Percentiles rank a stretch among this genome's conserved stretches.
phyloP scores from a whole-genome alignment of 1,140 invertebrate genomes.

The Centruroides sculpturatus region DNA sequence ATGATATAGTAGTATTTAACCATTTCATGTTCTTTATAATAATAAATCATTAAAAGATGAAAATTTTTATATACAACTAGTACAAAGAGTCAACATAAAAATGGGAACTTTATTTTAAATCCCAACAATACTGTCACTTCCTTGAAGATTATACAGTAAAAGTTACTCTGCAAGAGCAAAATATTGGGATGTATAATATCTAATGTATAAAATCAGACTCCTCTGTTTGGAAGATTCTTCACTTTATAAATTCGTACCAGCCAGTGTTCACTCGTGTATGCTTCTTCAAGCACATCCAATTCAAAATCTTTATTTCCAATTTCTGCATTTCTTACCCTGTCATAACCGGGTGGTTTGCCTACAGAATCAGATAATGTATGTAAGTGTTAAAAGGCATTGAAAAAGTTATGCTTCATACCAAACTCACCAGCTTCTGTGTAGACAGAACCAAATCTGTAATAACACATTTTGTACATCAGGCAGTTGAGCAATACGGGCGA shows the following conservation, averaged over 20 bases:
- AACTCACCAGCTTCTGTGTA: conserved; percentile 81
- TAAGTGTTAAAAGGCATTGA: neutral
- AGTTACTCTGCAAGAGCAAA: too few species aligned
- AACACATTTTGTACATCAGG: conserved; percentile 94
- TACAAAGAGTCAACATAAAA: too few species aligned
- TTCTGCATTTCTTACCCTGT: conserved; percentile 76
- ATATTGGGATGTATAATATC: too few species aligned
- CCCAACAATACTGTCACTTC: too few species aligned
- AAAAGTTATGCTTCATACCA: neutral
- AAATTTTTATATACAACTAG: too few species aligned
- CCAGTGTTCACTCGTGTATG: conserved; percentile 92
- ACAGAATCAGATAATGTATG: neutral
- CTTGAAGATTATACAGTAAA: too few species aligned
- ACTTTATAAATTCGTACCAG: conserved; percentile 93
- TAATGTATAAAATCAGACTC: conserved; percentile 34
- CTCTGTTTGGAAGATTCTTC: conserved; percentile 68
- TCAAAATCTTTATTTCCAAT: conserved; percentile 93
- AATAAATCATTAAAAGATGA: too few species aligned
- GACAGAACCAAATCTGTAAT: conserved; percentile 82
- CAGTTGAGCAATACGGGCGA: conserved; percentile 73
- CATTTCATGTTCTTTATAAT: too few species aligned
- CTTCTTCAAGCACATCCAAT: conserved; percentile 79
- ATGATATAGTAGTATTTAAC: too few species aligned
- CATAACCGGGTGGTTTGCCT: conserved; percentile 69
- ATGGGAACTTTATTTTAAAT: too few species aligned